Evolutionary conservation across 1,140 invertebrate species (phyloP).

Genomic region (Drosophila tani): DNA sequence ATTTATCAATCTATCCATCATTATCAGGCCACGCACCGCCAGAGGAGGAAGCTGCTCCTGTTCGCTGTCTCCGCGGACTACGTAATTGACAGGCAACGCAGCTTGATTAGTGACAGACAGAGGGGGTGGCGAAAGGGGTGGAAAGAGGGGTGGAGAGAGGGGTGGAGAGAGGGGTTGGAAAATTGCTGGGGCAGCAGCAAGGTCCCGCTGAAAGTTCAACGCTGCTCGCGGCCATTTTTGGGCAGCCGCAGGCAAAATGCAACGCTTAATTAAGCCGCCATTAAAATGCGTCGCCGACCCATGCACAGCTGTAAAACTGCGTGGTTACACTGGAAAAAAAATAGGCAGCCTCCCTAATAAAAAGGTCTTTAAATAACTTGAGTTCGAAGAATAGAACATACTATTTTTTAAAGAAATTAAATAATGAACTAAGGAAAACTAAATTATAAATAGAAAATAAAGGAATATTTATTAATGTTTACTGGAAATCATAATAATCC

Average conservation of each 20-base stretch:
- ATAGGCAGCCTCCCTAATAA: too few species aligned
- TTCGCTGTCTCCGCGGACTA: slow-evolving; percentile 26
- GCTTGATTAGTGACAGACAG: slow-evolving; percentile 44
- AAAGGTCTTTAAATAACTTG: too few species aligned
- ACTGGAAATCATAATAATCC: too few species aligned
- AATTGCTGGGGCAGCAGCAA: slow-evolving; percentile 5
- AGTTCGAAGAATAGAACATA: too few species aligned
- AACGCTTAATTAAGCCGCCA: slow-evolving; percentile 75
- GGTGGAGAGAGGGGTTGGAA: not conserved
- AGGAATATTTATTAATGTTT: not conserved
- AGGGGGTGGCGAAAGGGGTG: not conserved
- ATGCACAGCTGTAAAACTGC: slow-evolving; percentile 24
- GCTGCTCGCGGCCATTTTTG: slow-evolving; percentile 51
- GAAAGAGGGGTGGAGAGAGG: not conserved
- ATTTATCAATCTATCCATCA: slow-evolving; percentile 34
- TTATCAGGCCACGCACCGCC: slow-evolving; percentile 20
- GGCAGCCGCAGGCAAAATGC: slow-evolving; percentile 63
- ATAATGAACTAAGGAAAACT: not conserved
- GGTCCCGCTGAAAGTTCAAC: slow-evolving; percentile 44
- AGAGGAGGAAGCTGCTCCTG: slow-evolving; percentile 14
- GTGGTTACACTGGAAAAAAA: not conserved
- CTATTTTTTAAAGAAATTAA: not conserved
- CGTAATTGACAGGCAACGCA: slow-evolving; percentile 46
- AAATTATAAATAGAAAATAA: not conserved
- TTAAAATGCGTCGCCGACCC: slow-evolving; percentile 53